These are phyloP conservation scores for Blennius ocellaris DNA, from an alignment of 2,113 vertebrate genomes.

Conservation along the genomic window DNA sequence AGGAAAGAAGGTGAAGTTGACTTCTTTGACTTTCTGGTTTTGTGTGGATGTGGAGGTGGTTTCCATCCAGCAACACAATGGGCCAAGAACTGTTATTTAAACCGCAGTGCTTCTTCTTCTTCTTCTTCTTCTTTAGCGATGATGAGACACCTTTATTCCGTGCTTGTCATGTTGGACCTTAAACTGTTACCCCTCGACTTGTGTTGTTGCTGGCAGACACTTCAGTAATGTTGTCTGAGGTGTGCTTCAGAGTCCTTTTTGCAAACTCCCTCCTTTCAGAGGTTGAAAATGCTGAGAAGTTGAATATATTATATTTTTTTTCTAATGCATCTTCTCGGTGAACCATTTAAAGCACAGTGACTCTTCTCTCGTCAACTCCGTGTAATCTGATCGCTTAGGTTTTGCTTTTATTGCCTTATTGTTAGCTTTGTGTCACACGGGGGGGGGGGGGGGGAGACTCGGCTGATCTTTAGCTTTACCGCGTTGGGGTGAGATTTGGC, in stretches of 20 bases:
- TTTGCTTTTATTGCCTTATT: slow-evolving; percentile 64
- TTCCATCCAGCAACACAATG: slow-evolving; percentile 61
- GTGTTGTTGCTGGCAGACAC: slow-evolving; percentile 38
- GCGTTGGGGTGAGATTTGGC: slow-evolving; percentile 23
- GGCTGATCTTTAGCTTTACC: slow-evolving; percentile 25
- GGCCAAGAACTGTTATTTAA: slow-evolving; percentile 76
- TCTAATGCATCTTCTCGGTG: slow-evolving; percentile 61
- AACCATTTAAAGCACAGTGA: slow-evolving; percentile 45
- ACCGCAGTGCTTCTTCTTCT: slow-evolving; percentile 66
- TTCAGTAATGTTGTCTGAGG: slow-evolving; percentile 17
- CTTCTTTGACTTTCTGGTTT: slow-evolving; percentile 58
- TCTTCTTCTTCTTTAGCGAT: slow-evolving; percentile 56
- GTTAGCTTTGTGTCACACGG: slow-evolving; percentile 43
- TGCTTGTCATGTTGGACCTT: slow-evolving; percentile 59
- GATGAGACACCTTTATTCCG: slow-evolving; percentile 50
- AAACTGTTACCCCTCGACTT: slow-evolving; percentile 62
- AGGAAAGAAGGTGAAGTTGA: slow-evolving; percentile 55
- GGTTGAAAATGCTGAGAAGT: slow-evolving; percentile 43
- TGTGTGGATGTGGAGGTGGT: slow-evolving; percentile 53
- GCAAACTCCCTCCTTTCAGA: slow-evolving; percentile 51
- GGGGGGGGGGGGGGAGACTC: too few relatives aligned
- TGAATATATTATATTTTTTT: slow-evolving; percentile 73
- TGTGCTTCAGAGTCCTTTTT: slow-evolving; percentile 32
- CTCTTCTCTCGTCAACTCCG: slow-evolving; percentile 43
- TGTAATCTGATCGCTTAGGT: slow-evolving; percentile 48